Evolutionary conservation across 2,888 invertebrate genomes (phyloP).

Genomic region (Drosophila subquinaria): DNA sequence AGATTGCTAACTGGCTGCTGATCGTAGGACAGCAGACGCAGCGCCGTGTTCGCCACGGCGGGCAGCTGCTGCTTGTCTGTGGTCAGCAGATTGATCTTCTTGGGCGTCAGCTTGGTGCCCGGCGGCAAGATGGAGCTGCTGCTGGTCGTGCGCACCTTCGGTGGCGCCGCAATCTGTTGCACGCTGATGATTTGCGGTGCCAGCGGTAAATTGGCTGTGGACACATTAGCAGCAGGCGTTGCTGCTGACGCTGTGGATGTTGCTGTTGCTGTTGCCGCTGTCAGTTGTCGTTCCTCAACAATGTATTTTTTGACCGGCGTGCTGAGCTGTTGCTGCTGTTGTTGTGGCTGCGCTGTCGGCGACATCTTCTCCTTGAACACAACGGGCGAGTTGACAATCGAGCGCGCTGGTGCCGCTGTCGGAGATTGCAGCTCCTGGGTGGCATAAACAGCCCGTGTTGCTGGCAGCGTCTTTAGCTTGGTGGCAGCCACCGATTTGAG

Average conservation of each 20-base stretch:
- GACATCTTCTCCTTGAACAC: conserved; percentile 64
- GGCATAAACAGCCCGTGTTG: conserved; percentile 49
- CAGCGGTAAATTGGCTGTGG: conserved; percentile 65
- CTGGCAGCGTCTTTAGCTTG: conserved; percentile 57
- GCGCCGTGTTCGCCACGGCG: conserved; percentile 52
- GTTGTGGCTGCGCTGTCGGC: conserved; percentile 34
- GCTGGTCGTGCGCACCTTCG: conserved; percentile 38
- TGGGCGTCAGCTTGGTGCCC: conserved; percentile 76
- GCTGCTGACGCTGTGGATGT: not conserved
- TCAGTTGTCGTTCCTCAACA: conserved; percentile 81
- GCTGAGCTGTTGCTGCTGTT: conserved; percentile 53
- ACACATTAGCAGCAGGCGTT: conserved; percentile 48
- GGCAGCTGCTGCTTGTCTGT: conserved; percentile 44
- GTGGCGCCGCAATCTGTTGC: conserved; percentile 77
- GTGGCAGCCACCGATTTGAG: conserved; percentile 68
- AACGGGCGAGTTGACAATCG: conserved; percentile 60
- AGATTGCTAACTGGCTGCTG: conserved; percentile 42
- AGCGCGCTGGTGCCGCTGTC: conserved; percentile 38
- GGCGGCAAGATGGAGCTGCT: conserved; percentile 72
- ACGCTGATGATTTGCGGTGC: conserved; percentile 80
- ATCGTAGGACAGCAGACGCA: conserved; percentile 63
- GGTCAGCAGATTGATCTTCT: conserved; percentile 64
- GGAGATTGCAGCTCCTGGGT: conserved; percentile 60
- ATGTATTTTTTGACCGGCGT: conserved; percentile 84
- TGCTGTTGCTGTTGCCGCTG: conserved; percentile 7